A percentile compares a stretch with the other conserved stretches of the same genome.
These are phyloP conservation scores for Tinea trinotella DNA, from an alignment of 2,888 invertebrate species.

Conservation along the genomic window DNA sequence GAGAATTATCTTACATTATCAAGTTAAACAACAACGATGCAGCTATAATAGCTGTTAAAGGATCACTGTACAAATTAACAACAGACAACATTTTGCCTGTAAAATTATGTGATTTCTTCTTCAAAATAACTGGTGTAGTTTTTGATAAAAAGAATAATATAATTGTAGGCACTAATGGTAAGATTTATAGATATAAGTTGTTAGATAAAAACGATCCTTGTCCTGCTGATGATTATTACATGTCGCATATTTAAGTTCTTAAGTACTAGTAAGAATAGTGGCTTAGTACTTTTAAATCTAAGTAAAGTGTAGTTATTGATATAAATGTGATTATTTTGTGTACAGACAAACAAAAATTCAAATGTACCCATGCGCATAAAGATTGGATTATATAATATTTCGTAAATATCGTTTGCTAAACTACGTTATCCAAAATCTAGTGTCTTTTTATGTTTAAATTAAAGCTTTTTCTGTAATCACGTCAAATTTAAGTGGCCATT, in stretches of 20 bases:
- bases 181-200: constrained; percentile 56
- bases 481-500: too few relatives aligned
- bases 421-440: too few relatives aligned
- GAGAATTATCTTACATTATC: constrained; percentile 54
- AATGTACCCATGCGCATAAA: too few relatives aligned
- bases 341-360: too few relatives aligned
- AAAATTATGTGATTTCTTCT: constrained; percentile 54
- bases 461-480: too few relatives aligned
- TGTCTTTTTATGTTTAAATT: too few relatives aligned
- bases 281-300: too few relatives aligned
- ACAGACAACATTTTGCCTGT: constrained; percentile 48
- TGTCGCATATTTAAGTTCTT: constrained; percentile 37
- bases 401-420: too few relatives aligned
- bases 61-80: constrained; percentile 44
- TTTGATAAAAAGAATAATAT: constrained; percentile 57
- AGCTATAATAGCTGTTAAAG: constrained; percentile 55
- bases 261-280: too few relatives aligned
- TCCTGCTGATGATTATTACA: constrained; percentile 57
- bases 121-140: constrained; percentile 55
- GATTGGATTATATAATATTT: too few relatives aligned
- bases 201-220: constrained; percentile 52
- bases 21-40: constrained; percentile 52
- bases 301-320: too few relatives aligned
- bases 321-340: too few relatives aligned
- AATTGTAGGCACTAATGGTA: constrained; percentile 57